Percentiles rank a stretch among this genome's conserved stretches.
Evolutionary conservation across 92 coral and sea anemone species (phyloP).

Genomic region (Anthopleura xanthogrammica): DNA sequence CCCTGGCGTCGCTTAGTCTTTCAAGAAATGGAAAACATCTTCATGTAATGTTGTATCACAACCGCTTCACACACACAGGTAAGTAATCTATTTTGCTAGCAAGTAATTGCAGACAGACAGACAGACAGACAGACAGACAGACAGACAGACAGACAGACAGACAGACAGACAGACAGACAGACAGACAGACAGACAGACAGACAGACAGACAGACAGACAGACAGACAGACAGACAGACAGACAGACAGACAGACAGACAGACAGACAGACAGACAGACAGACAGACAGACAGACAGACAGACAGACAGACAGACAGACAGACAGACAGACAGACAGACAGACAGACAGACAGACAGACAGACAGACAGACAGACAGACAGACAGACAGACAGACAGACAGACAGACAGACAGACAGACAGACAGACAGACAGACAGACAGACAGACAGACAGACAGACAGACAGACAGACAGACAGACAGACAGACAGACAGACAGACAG

Average conservation of each 20-base stretch:
- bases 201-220: too few species aligned
- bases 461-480: background rate
- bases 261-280: background rate
- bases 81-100: background rate
- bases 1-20: conserved; percentile 60
- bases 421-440: background rate
- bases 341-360: too few species aligned
- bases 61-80: conserved; percentile 27
- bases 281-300: conserved; percentile 4
- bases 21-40: conserved; percentile 57
- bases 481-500: background rate
- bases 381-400: too few species aligned
- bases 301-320: background rate
- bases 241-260: too few species aligned
- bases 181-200: too few species aligned
- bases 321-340: background rate
- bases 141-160: background rate
- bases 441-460: conserved; percentile 4
- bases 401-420: too few species aligned
- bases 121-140: conserved; percentile 9
- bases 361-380: too few species aligned
- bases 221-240: too few species aligned
- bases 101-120: background rate
- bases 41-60: conserved; percentile 22
- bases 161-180: too few species aligned